phyloP scores from a whole-genome alignment of 1,140 invertebrate species.

The Ooceraea biroi region DNA sequence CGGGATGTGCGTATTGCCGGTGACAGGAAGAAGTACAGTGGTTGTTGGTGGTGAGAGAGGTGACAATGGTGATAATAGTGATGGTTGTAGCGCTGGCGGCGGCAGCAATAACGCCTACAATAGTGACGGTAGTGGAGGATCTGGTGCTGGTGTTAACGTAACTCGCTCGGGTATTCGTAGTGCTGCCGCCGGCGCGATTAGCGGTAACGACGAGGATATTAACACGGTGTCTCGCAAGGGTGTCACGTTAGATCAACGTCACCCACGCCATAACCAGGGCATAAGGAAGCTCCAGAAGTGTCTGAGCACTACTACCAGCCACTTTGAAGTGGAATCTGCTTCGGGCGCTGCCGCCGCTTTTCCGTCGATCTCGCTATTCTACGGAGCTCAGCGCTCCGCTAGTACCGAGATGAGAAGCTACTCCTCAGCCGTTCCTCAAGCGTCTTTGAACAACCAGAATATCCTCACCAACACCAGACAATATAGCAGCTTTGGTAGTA shows the following conservation, averaged over 20 bases:
- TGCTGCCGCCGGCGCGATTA: conserved; percentile 65
- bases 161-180: conserved; percentile 68
- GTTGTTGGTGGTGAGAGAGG: conserved; percentile 75
- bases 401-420: conserved; percentile 86
- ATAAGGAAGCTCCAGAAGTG: conserved; percentile 95
- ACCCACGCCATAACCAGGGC: conserved; percentile 93
- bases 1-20: conserved; percentile 91
- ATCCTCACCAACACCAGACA: conserved; percentile 90
- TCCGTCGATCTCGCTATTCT: conserved; percentile 85
- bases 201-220: conserved; percentile 66
- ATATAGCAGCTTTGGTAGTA: conserved; percentile 97
- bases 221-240: conserved; percentile 76
- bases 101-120: conserved; percentile 80
- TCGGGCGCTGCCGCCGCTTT: conserved; percentile 77
- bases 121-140: conserved; percentile 81
- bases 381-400: conserved; percentile 84
- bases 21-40: conserved; percentile 84
- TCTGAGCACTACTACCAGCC: conserved; percentile 91
- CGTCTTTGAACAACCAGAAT: conserved; percentile 84
- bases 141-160: conserved; percentile 76
- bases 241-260: conserved; percentile 82
- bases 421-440: conserved; percentile 82
- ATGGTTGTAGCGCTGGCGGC: conserved; percentile 77
- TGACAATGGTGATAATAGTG: conserved; percentile 81
- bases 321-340: conserved; percentile 88